Evolutionary conservation across 2,888 invertebrate species (phyloP), one percentile per base, ranked within the genome.

Genomic region (Patella caerulea): DNA sequence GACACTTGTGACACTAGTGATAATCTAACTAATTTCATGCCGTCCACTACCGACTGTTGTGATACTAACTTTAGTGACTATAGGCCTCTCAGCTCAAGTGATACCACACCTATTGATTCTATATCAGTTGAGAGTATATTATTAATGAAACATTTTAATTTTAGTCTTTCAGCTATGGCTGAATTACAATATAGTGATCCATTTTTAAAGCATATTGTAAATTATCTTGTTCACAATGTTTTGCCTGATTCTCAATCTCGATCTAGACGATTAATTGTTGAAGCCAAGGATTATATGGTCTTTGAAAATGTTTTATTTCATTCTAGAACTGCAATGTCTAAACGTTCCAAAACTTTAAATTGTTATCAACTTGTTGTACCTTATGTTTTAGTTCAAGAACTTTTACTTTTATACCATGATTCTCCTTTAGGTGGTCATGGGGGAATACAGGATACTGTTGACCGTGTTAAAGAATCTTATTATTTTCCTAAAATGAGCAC

Each of bases 291-390:
- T 72, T 83, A 78, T 71, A 70, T 72, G 14, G 14, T 80, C 4
- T 52, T 80, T 53, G 76, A 81, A 53, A 73, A 71, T 9, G 45
- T 81, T 29, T 29, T 83, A 45, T 83, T 80, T 77, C 79, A 80
- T 71, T 55, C 71, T 14, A 74, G 76, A 9, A 24, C 69, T 24
- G 56, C 75, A 5, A 80, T 78, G 69, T 71, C 79, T 14, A 73
- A 77, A 70, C 74, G 83, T 34, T 56, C 72, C 5, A 78, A 78
- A 72, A 14, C 71, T 11, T 73, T 74, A 34, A 54, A 19, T 45
- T 29, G 74, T 3, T 80, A 79, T 77, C 74, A 82, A 54, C 52
- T 82, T 19, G 78, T 79, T 3, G 29, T 82, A 29, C 82, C 80
- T 4, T 56, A 77, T 45, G 54, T 73, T 3, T 54, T 79, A 53